These are phyloP conservation scores for Eupristina koningsbergeri DNA, from an alignment of 1,140 invertebrate species.

Conservation along the genomic window DNA sequence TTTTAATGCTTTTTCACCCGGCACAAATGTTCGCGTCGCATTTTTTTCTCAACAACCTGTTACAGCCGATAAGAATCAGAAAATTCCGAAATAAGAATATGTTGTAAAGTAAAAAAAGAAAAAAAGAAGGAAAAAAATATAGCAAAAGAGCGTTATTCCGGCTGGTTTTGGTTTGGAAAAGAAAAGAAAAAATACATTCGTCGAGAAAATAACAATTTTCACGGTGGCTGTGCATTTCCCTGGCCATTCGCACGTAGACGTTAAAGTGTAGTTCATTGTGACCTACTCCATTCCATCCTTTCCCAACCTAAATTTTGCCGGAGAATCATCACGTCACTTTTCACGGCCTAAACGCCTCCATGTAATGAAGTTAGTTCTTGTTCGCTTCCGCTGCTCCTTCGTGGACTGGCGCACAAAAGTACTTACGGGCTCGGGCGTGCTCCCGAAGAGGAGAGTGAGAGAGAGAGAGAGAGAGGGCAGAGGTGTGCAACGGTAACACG, in stretches of 20 bases:
- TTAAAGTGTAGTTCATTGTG: too few relatives aligned
- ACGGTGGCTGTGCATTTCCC: background rate
- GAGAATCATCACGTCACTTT: background rate
- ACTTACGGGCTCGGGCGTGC: too few relatives aligned
- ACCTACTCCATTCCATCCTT: background rate
- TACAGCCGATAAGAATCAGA: background rate
- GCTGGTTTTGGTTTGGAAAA: too few relatives aligned
- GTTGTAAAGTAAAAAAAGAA: background rate
- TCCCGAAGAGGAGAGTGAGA: too few relatives aligned
- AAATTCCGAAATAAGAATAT: background rate
- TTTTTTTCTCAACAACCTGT: background rate
- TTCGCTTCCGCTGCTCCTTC: background rate
- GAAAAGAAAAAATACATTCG: too few relatives aligned
- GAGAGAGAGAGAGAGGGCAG: background rate
- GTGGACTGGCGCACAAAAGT: too few relatives aligned
- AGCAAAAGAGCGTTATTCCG: too few relatives aligned
- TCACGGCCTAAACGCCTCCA: background rate
- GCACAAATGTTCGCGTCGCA: background rate
- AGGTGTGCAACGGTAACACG: too few relatives aligned
- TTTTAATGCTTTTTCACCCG: background rate
- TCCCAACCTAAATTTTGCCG: conserved; percentile 13
- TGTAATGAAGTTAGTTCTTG: background rate
- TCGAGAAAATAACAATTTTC: background rate
- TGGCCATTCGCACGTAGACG: background rate
- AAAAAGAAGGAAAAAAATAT: too few relatives aligned